Base-by-base conservation (phyloP, 2,113 vertebrate species). In the Brachyhypopomus occidentalis region DNA sequence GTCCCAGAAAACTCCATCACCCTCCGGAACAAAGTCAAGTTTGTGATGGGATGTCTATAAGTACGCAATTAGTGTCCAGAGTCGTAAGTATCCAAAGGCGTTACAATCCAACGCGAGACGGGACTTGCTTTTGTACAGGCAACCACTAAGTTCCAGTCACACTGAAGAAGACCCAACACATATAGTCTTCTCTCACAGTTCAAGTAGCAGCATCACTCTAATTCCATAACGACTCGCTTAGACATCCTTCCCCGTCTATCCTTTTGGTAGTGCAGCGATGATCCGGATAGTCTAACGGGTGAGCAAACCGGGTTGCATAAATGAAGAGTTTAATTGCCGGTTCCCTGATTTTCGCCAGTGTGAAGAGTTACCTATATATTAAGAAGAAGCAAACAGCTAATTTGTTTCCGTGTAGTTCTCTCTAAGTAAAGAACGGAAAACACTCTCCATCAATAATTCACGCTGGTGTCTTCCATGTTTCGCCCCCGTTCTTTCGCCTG, bases 1-100 rank as follows among this genome's bases (percentile, higher is more conserved):
- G 86, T 67, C 56, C 78, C 79, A 67, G 83, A 79, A 86, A 86
- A 87, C 90, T 91, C 91, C 94, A 94, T 94, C 58, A 72, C 74
- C 77, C 76, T 73, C 79, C 14, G 78, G 36, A 77, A 75, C 55
- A 25, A 63, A 76, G 72, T 81, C 74, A 48, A 22, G 9, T 25
- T 67, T 34, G 19, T 58, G 56, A 1, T 71, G 25, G 85, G 85
- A 88, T 83, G 85, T 70, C 17, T 79, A 78, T 41, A 75, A 59
- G 58, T 83, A 76, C 80, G 77, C 56, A 76, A 62, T 38, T 62
- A n/a, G 59, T 27, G 36, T 70, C 75, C 62, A 79, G 52, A 52
- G n/a, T 69, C 62, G 19, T 69, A 70, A 38, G 45, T 80, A 84
- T 74, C 72, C 41, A 58, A 67, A 60, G 34, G 19, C 60, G 55